phyloP scores from a whole-genome alignment of 2,113 vertebrate genomes.

The Riparia riparia region DNA sequence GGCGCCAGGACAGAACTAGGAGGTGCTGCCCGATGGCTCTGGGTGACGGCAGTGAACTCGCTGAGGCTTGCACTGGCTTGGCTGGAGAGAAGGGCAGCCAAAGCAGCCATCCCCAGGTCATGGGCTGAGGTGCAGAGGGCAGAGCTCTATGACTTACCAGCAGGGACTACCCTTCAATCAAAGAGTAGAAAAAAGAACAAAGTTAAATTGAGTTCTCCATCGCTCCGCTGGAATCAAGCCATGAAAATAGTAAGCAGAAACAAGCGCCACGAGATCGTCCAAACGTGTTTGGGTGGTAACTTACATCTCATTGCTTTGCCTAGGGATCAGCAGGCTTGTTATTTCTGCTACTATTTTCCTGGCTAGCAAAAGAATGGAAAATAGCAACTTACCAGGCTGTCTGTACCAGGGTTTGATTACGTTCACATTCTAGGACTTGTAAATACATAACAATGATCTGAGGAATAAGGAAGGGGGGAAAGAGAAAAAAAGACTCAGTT shows the following conservation, averaged over 20 bases:
- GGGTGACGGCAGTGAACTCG: conserved; percentile 98
- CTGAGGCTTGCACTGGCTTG: conserved; percentile 97
- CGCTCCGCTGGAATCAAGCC: conserved; percentile 76
- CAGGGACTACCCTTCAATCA: conserved; percentile 99
- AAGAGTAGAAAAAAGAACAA: conserved; percentile 99
- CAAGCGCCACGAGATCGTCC: conserved; percentile 63
- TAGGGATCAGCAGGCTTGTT: conserved; percentile 77
- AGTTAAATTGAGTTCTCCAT: conserved; percentile 98
- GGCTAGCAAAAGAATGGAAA: conserved; percentile 71
- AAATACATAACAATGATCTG: conserved; percentile 99
- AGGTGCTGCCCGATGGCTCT: conserved; percentile 96
- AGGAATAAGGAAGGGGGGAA: not conserved
- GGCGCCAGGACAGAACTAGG: conserved; percentile 96
- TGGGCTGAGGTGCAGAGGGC: conserved; percentile 98
- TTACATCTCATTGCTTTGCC: conserved; percentile 77
- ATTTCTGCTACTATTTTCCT: conserved; percentile 88
- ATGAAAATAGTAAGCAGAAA: conserved; percentile 90
- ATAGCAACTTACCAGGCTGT: conserved; percentile 95
- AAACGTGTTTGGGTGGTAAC: not conserved
- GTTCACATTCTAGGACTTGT: conserved; percentile 98
- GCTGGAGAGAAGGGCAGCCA: conserved; percentile 99
- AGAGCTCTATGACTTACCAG: conserved; percentile 99
- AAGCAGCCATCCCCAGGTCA: conserved; percentile 99
- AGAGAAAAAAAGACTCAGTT: not conserved
- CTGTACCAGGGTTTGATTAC: conserved; percentile 97